phyloP scores from a whole-genome alignment of 2,113 vertebrate genomes.

The Oryzias javanicus region DNA sequence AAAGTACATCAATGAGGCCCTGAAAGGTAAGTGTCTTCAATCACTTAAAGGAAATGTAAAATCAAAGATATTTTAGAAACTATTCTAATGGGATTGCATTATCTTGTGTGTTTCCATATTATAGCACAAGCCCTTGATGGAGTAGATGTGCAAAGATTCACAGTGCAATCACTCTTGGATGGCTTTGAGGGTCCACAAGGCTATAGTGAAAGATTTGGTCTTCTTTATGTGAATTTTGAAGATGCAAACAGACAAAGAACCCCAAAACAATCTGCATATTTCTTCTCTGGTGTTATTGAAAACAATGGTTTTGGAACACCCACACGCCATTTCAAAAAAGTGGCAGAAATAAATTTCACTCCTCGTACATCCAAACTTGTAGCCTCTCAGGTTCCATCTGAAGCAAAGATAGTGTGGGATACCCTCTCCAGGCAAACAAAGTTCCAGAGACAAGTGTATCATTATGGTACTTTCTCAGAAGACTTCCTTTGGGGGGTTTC shows the following conservation, averaged over 20 bases:
- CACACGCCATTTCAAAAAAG: constrained; percentile 1
- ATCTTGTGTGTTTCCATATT: constrained; percentile 35
- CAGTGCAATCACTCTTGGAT: constrained; percentile 86
- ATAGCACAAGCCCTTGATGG: constrained; percentile 79
- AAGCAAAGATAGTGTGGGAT: constrained; percentile 85
- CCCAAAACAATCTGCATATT: constrained; percentile 88
- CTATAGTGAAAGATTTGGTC: constrained; percentile 85
- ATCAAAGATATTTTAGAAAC: not conserved
- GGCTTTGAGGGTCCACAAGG: constrained; percentile 87
- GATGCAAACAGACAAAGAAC: constrained; percentile 82
- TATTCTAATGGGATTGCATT: accelerated
- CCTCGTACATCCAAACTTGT: constrained; percentile 35
- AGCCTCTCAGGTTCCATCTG: constrained; percentile 87
- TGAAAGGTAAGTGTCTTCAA: constrained; percentile 81
- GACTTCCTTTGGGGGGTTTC: constrained; percentile 87
- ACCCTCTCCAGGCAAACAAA: constrained; percentile 84
- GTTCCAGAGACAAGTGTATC: constrained; percentile 85
- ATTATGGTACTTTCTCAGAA: constrained; percentile 83
- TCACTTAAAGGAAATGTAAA: not conserved
- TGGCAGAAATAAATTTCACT: not conserved
- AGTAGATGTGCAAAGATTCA: constrained; percentile 79
- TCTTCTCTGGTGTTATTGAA: constrained; percentile 80
- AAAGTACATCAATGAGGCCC: constrained; percentile 85
- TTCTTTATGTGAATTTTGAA: constrained; percentile 84
- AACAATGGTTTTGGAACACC: constrained; percentile 80